A percentile compares a stretch with the other conserved stretches of the same genome.
Evolutionary conservation across 2,797 vertebrate species (phyloP).

Genomic region (Acipenser transmontanus): DNA sequence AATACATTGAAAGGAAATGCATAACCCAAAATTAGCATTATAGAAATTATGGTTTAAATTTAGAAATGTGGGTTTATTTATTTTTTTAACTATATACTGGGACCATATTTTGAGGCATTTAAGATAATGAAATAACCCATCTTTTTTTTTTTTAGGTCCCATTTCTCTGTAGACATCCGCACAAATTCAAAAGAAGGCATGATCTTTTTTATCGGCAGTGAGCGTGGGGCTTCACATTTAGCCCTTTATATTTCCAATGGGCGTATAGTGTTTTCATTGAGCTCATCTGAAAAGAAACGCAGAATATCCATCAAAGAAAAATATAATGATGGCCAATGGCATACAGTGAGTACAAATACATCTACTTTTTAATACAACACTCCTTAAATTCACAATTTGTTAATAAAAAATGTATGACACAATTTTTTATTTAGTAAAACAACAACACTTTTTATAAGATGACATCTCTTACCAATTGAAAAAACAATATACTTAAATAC

Average conservation of each 20-base stretch:
- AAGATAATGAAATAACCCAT: not conserved
- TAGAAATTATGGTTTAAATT: too few relatives aligned
- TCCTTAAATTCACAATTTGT: not conserved
- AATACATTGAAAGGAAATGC: too few relatives aligned
- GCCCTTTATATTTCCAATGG: slow-evolving; percentile 82
- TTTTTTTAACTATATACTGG: not conserved
- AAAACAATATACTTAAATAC: too few relatives aligned
- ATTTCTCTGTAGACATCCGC: slow-evolving; percentile 75
- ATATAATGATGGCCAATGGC: slow-evolving; percentile 84
- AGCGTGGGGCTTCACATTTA: slow-evolving; percentile 58
- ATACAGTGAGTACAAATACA: slow-evolving; percentile 65
- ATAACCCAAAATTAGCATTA: too few relatives aligned
- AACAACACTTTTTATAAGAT: too few relatives aligned
- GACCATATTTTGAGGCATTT: not conserved
- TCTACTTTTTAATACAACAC: not conserved
- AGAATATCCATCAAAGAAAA: slow-evolving; percentile 77
- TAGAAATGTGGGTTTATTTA: not conserved
- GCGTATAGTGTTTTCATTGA: slow-evolving; percentile 66
- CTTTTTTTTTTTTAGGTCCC: slow-evolving; percentile 51
- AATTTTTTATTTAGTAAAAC: not conserved
- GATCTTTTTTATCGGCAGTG: slow-evolving; percentile 65
- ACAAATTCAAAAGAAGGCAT: slow-evolving; percentile 70
- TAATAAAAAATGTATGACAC: not conserved
- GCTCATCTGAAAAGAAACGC: slow-evolving; percentile 49
- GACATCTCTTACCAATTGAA: too few relatives aligned